A percentile compares a stretch with the other conserved stretches of the same genome.
Conservation (phyloP, 2,113 vertebrate genomes). For the Dicrurus megarhynchus region DNA sequence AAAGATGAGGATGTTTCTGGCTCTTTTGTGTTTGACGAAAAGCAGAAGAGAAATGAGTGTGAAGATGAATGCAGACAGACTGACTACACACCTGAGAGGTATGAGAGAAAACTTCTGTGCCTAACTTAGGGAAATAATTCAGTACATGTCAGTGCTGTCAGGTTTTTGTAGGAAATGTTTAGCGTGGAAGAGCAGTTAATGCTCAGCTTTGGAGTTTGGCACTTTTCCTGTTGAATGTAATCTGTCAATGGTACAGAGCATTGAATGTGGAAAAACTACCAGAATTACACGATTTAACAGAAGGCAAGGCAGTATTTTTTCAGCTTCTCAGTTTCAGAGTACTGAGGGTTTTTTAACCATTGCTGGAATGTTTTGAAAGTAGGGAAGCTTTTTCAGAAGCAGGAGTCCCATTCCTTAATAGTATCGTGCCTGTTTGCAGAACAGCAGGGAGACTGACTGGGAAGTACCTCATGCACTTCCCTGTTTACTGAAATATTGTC, state of each 20-base stretch:
- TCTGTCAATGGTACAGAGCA: background rate
- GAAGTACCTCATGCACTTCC: background rate
- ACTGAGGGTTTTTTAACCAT: background rate
- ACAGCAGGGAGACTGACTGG: background rate
- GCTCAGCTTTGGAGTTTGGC: background rate
- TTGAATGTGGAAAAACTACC: background rate
- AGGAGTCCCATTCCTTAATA: background rate
- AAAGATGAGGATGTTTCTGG: background rate
- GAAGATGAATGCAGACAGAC: background rate
- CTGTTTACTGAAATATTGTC: background rate
- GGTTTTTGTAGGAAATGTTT: background rate
- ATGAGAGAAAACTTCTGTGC: background rate
- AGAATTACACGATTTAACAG: background rate
- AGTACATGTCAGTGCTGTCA: background rate
- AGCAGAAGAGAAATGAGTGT: background rate
- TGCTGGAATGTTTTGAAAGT: background rate
- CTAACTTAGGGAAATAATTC: background rate
- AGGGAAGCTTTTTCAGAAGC: background rate
- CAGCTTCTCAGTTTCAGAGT: background rate
- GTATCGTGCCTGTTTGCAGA: background rate
- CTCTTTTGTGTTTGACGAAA: background rate
- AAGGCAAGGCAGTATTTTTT: background rate
- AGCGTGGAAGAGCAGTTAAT: background rate
- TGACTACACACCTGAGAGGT: background rate
- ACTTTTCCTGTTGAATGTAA: background rate